Evolutionary conservation across 2,888 invertebrate species (phyloP).

Genomic region (Dicranocentrus wangi): DNA sequence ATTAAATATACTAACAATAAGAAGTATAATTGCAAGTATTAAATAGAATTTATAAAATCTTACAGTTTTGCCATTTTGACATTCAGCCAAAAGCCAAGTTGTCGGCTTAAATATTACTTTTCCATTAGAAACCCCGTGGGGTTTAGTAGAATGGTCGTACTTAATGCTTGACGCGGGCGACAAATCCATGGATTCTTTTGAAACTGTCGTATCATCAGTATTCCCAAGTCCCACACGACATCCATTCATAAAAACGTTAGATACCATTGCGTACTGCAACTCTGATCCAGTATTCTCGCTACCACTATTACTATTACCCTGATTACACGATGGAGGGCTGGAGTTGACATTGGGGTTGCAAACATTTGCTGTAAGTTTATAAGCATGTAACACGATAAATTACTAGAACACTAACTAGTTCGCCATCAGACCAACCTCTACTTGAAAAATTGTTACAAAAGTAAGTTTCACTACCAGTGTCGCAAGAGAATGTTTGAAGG

Average conservation of each 20-base stretch:
- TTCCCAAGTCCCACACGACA: not conserved
- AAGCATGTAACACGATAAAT: too few species aligned
- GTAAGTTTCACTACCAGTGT: constrained; percentile 51
- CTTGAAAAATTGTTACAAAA: too few species aligned
- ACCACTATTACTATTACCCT: constrained; percentile 39
- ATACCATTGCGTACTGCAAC: not conserved
- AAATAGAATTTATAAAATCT: not conserved
- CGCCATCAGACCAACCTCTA: too few species aligned
- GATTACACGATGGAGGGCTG: constrained; percentile 22
- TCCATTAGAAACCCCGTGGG: constrained; percentile 19
- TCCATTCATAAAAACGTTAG: not conserved
- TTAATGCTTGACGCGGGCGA: constrained; percentile 23
- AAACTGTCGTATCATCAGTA: not conserved
- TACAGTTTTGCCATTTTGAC: constrained; percentile 58
- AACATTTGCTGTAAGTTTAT: constrained; percentile 23
- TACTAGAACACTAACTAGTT: too few species aligned
- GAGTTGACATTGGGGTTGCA: constrained; percentile 19
- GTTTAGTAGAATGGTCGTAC: constrained; percentile 17
- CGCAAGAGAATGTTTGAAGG: constrained; percentile 40
- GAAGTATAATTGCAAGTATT: not conserved
- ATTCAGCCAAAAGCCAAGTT: constrained; percentile 68
- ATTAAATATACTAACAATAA: not conserved
- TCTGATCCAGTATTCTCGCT: not conserved
- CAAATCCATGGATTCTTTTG: constrained; percentile 25
- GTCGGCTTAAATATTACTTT: constrained; percentile 62